A percentile compares a stretch with the other conserved stretches of the same genome.
phyloP scores from a whole-genome alignment of 2,888 invertebrate species.

The Geotrupes spiniger region DNA sequence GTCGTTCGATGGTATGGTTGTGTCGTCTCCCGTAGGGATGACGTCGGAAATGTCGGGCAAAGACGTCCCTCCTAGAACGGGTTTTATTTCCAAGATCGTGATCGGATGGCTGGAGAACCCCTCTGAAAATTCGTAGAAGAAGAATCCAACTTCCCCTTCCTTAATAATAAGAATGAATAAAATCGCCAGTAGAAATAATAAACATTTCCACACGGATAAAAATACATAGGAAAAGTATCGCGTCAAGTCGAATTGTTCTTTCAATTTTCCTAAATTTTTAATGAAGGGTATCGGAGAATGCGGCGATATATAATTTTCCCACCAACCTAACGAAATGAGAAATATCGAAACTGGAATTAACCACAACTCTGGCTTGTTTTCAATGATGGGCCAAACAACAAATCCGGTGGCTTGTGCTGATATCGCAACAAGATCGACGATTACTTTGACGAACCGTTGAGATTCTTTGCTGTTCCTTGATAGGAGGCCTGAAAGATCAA shows the following conservation, averaged over 20 bases:
- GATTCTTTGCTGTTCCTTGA: slow-evolving; percentile 82
- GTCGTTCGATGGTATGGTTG: slow-evolving; percentile 67
- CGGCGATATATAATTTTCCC: slow-evolving; percentile 94
- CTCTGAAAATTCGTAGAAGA: slow-evolving; percentile 71
- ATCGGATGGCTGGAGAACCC: slow-evolving; percentile 79
- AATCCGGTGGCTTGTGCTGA: slow-evolving; percentile 88
- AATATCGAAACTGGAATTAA: slow-evolving; percentile 82
- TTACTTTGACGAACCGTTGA: slow-evolving; percentile 71
- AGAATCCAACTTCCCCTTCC: slow-evolving; percentile 72
- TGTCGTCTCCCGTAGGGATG: slow-evolving; percentile 72
- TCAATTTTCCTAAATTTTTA: slow-evolving; percentile 71
- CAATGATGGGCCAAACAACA: slow-evolving; percentile 86
- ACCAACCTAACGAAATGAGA: slow-evolving; percentile 91
- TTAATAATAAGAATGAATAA: slow-evolving; percentile 70
- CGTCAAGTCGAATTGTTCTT: slow-evolving; percentile 73
- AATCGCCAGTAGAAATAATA: slow-evolving; percentile 73
- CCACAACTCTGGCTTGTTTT: slow-evolving; percentile 75
- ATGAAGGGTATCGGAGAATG: slow-evolving; percentile 79
- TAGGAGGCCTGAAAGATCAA: slow-evolving; percentile 62
- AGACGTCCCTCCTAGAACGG: slow-evolving; percentile 58
- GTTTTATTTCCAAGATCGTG: slow-evolving; percentile 57
- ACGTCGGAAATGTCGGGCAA: slow-evolving; percentile 75
- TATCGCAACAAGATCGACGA: slow-evolving; percentile 82
- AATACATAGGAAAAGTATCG: slow-evolving; percentile 90
- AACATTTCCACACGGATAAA: slow-evolving; percentile 88